Conservation (phyloP, 2,888 invertebrate species). For the Andrena hattorfiana region DNA sequence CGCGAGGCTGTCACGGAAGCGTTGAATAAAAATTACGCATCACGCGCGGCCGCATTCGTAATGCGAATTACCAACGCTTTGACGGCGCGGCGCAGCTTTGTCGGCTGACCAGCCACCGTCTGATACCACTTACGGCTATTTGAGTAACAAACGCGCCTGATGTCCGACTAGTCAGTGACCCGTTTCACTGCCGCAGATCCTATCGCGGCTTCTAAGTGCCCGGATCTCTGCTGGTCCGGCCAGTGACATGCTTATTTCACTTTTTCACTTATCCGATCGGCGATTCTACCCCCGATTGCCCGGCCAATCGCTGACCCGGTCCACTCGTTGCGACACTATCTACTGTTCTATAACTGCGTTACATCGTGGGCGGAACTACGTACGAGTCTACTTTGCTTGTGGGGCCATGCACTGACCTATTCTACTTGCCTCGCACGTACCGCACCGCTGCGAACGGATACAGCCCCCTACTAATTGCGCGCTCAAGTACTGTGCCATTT, state of each 20-base stretch:
- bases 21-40: not conserved
- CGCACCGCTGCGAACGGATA: constrained; percentile 24
- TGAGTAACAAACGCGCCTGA: not conserved
- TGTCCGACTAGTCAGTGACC: not conserved
- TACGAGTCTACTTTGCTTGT: constrained; percentile 7
- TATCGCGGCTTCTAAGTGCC: not conserved
- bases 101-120: constrained; percentile 1
- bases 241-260: not conserved
- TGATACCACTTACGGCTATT: not conserved
- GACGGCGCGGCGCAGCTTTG: not conserved
- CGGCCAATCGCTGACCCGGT: not conserved
- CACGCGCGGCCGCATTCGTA: not conserved
- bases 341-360: constrained; percentile 7
- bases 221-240: not conserved
- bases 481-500: constrained; percentile 3
- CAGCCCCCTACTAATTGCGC: constrained; percentile 18
- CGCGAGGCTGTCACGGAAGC: not conserved
- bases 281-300: too few species aligned
- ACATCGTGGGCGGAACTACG: not conserved
- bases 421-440: constrained; percentile 35
- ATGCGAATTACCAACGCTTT: not conserved
- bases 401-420: not conserved
- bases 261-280: not conserved
- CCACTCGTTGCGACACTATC: not conserved
- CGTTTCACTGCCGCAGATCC: not conserved